Evolutionary conservation across 2,113 vertebrate genomes (phyloP), one percentile per base, ranked within the genome.

Genomic region (Scytalopus superciliaris): DNA sequence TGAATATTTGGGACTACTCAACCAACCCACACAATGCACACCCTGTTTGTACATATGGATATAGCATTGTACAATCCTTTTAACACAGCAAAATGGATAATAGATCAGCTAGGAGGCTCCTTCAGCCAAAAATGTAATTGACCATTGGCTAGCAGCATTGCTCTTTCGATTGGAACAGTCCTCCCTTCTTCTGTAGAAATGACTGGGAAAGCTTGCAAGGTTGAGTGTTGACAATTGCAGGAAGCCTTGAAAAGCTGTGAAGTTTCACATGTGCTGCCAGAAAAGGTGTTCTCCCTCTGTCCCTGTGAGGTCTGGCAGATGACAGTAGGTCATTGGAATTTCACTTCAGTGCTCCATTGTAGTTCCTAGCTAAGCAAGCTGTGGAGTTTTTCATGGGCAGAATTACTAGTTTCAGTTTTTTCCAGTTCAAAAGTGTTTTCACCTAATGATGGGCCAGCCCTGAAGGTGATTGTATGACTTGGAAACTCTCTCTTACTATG

Each of bases 191-290:
- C 49, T 45, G 42, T 45, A 82, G 69, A 70, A 81, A 33, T 19
- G 27, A 13, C 25, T 52, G 37, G 27, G 44, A n/a, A 84, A 73
- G 21, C 33, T 78, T 2, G 0, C 0, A 0, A 69, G 5, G 5
- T 57, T 74, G 27, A 42, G 30, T 24, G 33, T 7, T 59, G 47
- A 47, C 22, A n/a, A 1, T 14, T 5, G 2, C 19, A 49, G 50
- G 77, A 74, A 55, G 22, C 25, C 39, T 62, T 63, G 35, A n/a
- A 72, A 63, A 76, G 28, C 66, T 59, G 70, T 57, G 47, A 55
- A 84, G 44, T 30, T 85, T 88, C 28, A 16, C 25, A 5, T 7
- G 5, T 7, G 3, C 3, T 59, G 8, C 10, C 33, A 76, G 72
- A 63, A 68, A 45, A 63, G 14, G 37, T 56, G 21, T 22, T 64